These are phyloP conservation scores for Lepidocyrtinus sp. DNA, from an alignment of 2,888 invertebrate genomes.

Conservation along the genomic window DNA sequence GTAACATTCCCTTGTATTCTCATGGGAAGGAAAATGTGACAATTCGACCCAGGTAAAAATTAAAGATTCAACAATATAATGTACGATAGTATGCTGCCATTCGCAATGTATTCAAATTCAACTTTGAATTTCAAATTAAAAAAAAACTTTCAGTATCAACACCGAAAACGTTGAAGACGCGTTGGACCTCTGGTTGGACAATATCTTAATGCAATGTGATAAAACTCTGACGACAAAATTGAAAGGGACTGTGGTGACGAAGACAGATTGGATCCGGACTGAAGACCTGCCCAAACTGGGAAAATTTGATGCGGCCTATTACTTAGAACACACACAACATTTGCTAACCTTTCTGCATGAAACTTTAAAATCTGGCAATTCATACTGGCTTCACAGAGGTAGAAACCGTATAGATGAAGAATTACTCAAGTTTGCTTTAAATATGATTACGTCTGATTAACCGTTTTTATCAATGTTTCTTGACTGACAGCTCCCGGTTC, in stretches of 20 bases:
- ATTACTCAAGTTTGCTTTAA: not conserved
- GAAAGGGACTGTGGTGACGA: constrained; percentile 3
- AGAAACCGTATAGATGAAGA: not conserved
- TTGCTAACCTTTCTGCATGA: constrained; percentile 13
- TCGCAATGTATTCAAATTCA: too few species aligned
- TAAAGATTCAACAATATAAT: too few species aligned
- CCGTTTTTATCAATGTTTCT: not conserved
- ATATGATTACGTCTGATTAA: not conserved
- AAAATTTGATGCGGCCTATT: constrained; percentile 6
- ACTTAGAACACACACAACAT: not conserved
- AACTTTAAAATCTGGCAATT: constrained; percentile 21
- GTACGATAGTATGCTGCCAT: too few species aligned
- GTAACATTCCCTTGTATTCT: constrained; percentile 11
- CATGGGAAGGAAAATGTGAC: not conserved
- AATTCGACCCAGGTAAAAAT: constrained; percentile 31
- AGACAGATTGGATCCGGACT: constrained; percentile 31
- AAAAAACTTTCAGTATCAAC: not conserved
- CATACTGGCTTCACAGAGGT: constrained; percentile 54
- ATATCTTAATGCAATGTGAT: constrained; percentile 14
- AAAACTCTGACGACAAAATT: constrained; percentile 19
- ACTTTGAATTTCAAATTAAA: too few species aligned
- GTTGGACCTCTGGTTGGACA: constrained; percentile 49
- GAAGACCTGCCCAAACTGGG: constrained; percentile 17
- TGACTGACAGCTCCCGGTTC: constrained; percentile 30
- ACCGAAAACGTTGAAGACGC: not conserved